phyloP scores from a whole-genome alignment of 2,797 vertebrate species.

The Macroramphosus scolopax region DNA sequence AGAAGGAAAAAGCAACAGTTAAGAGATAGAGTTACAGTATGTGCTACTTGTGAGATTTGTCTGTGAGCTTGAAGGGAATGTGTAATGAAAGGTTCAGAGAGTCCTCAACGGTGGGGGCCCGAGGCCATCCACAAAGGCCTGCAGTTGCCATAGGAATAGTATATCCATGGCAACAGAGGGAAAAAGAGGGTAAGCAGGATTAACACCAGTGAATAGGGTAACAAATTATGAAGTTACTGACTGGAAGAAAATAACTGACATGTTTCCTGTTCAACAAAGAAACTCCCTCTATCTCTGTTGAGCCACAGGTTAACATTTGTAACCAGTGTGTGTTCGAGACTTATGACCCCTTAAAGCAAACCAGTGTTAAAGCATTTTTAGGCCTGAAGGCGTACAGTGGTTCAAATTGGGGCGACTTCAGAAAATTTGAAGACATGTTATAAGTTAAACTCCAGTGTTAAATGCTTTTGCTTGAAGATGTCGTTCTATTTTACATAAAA shows the following conservation, averaged over 20 bases:
- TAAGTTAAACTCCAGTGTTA: too few species aligned
- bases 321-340: too few species aligned
- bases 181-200: slow-evolving; percentile 70
- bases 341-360: too few species aligned
- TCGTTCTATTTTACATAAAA: too few species aligned
- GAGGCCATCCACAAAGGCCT: slow-evolving; percentile 74
- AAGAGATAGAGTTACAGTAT: slow-evolving; percentile 20
- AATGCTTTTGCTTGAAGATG: too few species aligned
- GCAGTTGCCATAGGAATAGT: slow-evolving; percentile 82
- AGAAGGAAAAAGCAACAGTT: slow-evolving; percentile 7
- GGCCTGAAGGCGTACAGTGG: too few species aligned
- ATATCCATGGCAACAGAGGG: slow-evolving; percentile 82
- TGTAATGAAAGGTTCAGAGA: slow-evolving; percentile 73
- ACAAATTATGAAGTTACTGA: slow-evolving; percentile 66
- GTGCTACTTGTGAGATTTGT: slow-evolving; percentile 57
- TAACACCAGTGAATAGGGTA: slow-evolving; percentile 68
- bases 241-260: slow-evolving; percentile 44
- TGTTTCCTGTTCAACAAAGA: slow-evolving; percentile 47
- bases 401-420: too few species aligned
- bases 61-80: slow-evolving; percentile 66
- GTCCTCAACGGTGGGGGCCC: slow-evolving; percentile 65
- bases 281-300: too few species aligned
- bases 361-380: too few species aligned
- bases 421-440: too few species aligned
- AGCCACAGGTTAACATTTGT: too few species aligned